Evolutionary conservation across 2,797 vertebrate genomes (phyloP).

Genomic region (Sebastes goodei): DNA sequence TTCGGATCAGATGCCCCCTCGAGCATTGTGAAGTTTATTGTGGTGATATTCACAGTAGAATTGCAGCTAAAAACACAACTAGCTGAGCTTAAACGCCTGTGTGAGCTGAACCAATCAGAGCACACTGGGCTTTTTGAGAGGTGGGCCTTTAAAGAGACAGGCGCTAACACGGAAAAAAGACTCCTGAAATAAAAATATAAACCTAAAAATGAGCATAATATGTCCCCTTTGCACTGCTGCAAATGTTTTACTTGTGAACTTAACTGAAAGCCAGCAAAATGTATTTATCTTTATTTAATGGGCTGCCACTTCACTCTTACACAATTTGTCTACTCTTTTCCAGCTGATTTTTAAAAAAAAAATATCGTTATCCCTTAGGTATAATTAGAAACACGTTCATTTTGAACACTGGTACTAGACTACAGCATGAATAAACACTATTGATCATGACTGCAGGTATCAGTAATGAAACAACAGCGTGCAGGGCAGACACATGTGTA

Average conservation of each 20-base stretch:
- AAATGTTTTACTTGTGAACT: not conserved
- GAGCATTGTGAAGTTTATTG: not conserved
- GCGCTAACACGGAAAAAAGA: not conserved
- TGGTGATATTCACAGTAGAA: not conserved
- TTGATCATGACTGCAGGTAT: not conserved
- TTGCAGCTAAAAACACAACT: not conserved
- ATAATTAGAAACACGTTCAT: not conserved
- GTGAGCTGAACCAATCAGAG: not conserved
- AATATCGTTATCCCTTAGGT: not conserved
- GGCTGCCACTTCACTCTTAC: not conserved
- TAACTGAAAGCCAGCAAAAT: not conserved
- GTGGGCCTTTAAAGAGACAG: not conserved
- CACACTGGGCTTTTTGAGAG: no score
- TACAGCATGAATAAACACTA: not conserved
- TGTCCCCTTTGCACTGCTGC: not conserved
- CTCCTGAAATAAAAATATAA: not conserved
- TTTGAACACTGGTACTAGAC: not conserved
- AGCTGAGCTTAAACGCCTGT: not conserved
- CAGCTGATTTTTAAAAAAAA: not conserved
- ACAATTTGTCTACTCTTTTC: not conserved
- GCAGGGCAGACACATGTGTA: not conserved
- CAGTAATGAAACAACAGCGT: slow-evolving; percentile 16
- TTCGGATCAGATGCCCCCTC: not conserved
- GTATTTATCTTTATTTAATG: not conserved
- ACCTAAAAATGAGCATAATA: not conserved